Evolutionary conservation across 64 coral and sea anemone species (phyloP).

Genomic region (Stichodactyla helianthus): DNA sequence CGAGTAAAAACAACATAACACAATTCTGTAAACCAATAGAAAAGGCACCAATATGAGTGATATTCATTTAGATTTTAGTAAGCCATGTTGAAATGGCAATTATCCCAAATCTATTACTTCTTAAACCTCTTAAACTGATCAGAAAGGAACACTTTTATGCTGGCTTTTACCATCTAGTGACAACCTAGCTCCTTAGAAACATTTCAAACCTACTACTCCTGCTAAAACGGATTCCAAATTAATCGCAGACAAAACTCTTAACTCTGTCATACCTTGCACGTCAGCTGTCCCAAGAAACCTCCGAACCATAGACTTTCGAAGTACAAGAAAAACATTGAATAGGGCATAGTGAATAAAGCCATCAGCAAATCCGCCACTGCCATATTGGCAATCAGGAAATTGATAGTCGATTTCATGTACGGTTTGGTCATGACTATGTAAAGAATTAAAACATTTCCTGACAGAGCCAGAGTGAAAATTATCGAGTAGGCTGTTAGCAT

Average conservation of each 20-base stretch:
- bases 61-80: too few species aligned
- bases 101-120: too few species aligned
- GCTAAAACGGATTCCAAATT: neutral
- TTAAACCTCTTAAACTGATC: neutral
- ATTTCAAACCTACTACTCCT: neutral
- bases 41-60: too few species aligned
- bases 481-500: constrained; percentile 29
- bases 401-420: constrained; percentile 56
- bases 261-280: constrained; percentile 37
- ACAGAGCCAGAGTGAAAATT: constrained; percentile 40
- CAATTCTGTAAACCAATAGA: too few species aligned
- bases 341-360: constrained; percentile 66
- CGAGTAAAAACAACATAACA: too few species aligned
- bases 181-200: neutral
- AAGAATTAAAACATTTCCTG: constrained; percentile 50
- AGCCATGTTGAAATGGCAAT: too few species aligned
- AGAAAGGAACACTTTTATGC: neutral
- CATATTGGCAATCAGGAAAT: constrained; percentile 75
- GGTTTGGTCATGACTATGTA: constrained; percentile 49
- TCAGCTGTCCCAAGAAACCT: constrained; percentile 45
- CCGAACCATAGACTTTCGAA: constrained; percentile 49
- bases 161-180: neutral
- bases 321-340: constrained; percentile 31
- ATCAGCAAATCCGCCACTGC: constrained; percentile 57
- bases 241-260: neutral